Conservation (phyloP, 2,888 invertebrate species). For the Tricholauxania praeusta region DNA sequence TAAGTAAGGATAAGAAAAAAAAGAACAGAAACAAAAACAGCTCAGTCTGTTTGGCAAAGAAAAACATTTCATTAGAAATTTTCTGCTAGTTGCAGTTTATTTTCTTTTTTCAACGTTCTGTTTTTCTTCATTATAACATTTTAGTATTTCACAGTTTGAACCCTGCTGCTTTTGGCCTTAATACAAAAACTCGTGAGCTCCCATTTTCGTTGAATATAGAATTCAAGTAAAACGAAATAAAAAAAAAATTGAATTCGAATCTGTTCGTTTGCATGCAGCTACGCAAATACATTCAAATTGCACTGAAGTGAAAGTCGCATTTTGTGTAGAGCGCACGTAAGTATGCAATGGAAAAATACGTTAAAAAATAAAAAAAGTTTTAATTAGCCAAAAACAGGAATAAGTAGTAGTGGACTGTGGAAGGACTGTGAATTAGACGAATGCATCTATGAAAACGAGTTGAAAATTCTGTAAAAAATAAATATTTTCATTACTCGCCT, state of each 20-base stretch:
- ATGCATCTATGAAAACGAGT: neutral
- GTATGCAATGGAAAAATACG: constrained; percentile 22
- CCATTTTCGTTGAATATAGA: neutral
- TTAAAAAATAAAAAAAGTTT: constrained; percentile 23
- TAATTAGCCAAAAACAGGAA: constrained; percentile 35
- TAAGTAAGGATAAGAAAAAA: no score
- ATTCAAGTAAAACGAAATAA: neutral
- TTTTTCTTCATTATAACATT: neutral
- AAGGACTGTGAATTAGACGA: neutral
- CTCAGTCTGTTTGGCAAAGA: constrained; percentile 37
- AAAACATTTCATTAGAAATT: constrained; percentile 41
- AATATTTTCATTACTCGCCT: neutral
- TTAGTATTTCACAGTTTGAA: neutral
- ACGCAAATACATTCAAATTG: constrained; percentile 18
- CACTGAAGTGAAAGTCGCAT: constrained; percentile 7
- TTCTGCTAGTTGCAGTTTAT: constrained; percentile 35
- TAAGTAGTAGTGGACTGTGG: neutral
- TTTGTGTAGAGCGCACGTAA: neutral
- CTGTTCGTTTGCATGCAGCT: constrained; percentile 6
- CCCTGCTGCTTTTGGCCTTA: neutral
- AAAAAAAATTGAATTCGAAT: constrained; percentile 20
- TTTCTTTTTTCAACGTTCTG: constrained; percentile 25
- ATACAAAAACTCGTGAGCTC: neutral
- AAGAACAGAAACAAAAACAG: neutral
- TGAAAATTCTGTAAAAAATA: neutral